Conservation (phyloP, 2,113 vertebrate genomes). For the Hepsetus odoe region DNA sequence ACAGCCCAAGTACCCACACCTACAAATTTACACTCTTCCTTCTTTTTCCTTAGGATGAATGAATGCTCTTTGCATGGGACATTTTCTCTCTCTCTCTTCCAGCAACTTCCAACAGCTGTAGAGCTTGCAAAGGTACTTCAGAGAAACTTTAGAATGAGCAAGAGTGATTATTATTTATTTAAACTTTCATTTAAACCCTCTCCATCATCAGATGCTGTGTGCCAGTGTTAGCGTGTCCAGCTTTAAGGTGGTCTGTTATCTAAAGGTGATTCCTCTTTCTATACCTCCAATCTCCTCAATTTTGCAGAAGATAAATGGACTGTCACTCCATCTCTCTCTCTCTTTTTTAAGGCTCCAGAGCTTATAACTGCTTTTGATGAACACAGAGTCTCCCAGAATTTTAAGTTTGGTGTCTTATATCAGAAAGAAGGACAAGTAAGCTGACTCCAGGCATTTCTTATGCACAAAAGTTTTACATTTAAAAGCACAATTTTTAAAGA, state of each 20-base stretch:
- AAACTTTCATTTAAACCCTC: background rate
- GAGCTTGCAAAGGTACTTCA: conserved; percentile 85
- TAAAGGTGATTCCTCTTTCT: conserved; percentile 77
- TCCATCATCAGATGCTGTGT: conserved; percentile 78
- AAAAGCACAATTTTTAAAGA: background rate
- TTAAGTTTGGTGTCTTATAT: conserved; percentile 80
- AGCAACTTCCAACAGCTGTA: conserved; percentile 81
- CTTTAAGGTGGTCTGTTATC: conserved; percentile 86
- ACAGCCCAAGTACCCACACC: too few species aligned
- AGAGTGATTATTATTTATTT: background rate
- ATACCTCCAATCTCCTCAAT: background rate
- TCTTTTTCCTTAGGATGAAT: conserved; percentile 75
- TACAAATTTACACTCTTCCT: too few species aligned
- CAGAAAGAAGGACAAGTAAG: conserved; percentile 76
- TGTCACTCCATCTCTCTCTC: background rate
- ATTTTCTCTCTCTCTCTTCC: conserved; percentile 79
- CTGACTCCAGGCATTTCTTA: background rate
- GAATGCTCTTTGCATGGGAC: conserved; percentile 83
- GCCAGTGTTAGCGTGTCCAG: conserved; percentile 80
- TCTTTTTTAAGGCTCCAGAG: conserved; percentile 70
- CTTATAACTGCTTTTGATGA: conserved; percentile 78
- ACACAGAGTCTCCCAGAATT: conserved; percentile 77
- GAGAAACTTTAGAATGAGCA: background rate
- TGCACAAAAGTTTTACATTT: background rate
- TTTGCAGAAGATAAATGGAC: too few species aligned